Evolutionary conservation across 2,888 invertebrate genomes (phyloP), one percentile per base, ranked within the genome.

Genomic region (Nysson spinosus): DNA sequence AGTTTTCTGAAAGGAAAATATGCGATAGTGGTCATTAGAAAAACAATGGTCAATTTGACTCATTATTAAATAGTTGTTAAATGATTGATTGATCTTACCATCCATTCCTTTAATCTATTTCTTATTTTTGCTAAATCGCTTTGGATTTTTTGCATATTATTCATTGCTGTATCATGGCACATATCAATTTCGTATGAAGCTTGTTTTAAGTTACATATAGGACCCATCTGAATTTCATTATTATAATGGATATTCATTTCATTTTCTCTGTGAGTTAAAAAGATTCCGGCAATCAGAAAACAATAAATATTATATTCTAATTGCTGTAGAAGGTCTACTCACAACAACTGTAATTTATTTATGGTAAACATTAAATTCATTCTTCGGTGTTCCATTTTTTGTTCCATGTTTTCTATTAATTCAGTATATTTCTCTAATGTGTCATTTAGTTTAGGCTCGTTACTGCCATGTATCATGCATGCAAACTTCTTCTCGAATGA

Each of bases 101-200:
- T 69, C 72, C 77, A 75, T 40, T 83, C 78, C 65, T 85, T 87
- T 19, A 85, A 77, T 66, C 78, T 80, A 64, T 73, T 81, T 37
- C 82, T 78, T 12, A 81, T 75, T 12, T 61, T 66, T 22, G 60
- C 68, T 28, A 86, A 52, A 43, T 77, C 67, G 1, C 49, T 34
- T 63, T 83, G 76, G 22, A 82, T 60, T 2, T 75, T 43, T 58
- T 76, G 56, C 14, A 84, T 60, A 24, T 62, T 54, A 20, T 62
- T 69, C 4, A 52, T 57, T n/a, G 70, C 66, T 37, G 80, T 70
- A 2, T 72, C 68, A 6, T 82, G 65, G 49, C 72, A 67, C 5
- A 54, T 51, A 62, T 66, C 63, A 34, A 85, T 40, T 34, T 77
- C 54, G 46, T 66, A 72, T 22, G 83, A 70, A 49, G 74, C 55